Evolutionary conservation across 2,113 vertebrate species (phyloP), one percentile per base, ranked within the genome.

Genomic region (Maccullochella peelii): DNA sequence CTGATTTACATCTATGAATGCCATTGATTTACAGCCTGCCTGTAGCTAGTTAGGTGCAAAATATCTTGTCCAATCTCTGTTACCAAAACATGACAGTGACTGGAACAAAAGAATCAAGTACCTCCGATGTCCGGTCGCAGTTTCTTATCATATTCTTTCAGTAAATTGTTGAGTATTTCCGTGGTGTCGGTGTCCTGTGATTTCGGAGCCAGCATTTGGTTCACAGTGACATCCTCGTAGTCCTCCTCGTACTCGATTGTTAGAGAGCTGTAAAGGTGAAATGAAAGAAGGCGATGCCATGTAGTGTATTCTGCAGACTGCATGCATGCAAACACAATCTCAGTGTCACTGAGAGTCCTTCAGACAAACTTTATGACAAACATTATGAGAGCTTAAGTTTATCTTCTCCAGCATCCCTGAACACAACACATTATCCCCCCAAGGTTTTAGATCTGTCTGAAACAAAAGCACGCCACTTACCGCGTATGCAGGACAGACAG

Each of bases 51-150:
- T 50, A 21, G 18, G 49, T 50, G 49, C 14, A 47, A 50, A 2
- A 50, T 20, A 47, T 21, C 7, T 52, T 21, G 20, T 18, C 14
- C 3, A 47, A 47, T 16, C 49, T 50, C 12, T 59, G 25, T 14
- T 52, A 12, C 50, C 18, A 52, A 52, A 52, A 52, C 54, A 55
- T 36, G 55, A 71, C 10, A n/a, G 42, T 6, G 73, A 96, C 95
- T 96, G 40, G 36, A 6, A 38, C 8, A 58, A 58, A 47, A 33
- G 7, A 42, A 12, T 9, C 7, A 40, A 5, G 85, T 92, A 99
- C 98, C 95, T 95, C 98, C 98, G 77, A 99, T 99, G 85, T 98
- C 98, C 2, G 98, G 98, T 1, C 98, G 95, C 79, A 99, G 96
- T 70, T 99, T 99, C 91, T 96, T 98, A 78, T 99, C 98, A 57